Percentiles rank a stretch among this genome's conserved stretches.
Evolutionary conservation across 2,113 vertebrate species (phyloP).

Genomic region (Aythya baeri): DNA sequence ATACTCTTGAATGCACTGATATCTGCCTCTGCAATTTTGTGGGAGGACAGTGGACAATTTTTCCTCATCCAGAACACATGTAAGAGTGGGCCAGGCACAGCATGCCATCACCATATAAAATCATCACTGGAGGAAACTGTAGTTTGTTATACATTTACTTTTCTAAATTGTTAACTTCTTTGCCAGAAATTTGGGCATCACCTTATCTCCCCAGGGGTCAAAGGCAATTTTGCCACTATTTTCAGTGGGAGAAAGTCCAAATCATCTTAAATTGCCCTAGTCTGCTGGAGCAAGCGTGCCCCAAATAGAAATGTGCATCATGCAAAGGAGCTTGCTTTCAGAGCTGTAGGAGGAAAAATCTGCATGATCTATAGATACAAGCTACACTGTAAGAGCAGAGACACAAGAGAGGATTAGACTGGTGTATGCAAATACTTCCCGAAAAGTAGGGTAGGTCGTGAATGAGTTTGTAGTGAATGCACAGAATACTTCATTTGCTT

Average conservation of each 20-base stretch:
- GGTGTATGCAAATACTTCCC: neutral
- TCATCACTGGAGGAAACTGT: constrained; percentile 5
- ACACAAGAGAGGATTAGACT: neutral
- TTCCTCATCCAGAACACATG: neutral
- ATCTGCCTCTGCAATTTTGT: neutral
- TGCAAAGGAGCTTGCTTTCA: neutral
- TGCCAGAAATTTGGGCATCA: neutral
- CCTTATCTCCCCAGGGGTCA: neutral
- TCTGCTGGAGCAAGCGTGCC: neutral
- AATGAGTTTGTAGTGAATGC: neutral
- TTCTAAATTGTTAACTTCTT: neutral
- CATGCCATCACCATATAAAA: neutral
- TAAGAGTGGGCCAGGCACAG: neutral
- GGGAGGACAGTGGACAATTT: neutral
- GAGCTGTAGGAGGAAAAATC: constrained; percentile 4
- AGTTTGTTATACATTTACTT: neutral
- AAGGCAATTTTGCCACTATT: neutral
- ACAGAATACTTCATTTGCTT: constrained; percentile 16
- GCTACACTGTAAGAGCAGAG: neutral
- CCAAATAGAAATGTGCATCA: neutral
- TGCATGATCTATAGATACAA: neutral
- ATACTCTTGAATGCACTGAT: neutral
- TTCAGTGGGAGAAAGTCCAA: neutral
- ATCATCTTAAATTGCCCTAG: neutral
- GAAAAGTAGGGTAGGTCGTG: neutral